Base-by-base conservation (phyloP, 2,797 vertebrate species). In the Enteromius treurensis region DNA sequence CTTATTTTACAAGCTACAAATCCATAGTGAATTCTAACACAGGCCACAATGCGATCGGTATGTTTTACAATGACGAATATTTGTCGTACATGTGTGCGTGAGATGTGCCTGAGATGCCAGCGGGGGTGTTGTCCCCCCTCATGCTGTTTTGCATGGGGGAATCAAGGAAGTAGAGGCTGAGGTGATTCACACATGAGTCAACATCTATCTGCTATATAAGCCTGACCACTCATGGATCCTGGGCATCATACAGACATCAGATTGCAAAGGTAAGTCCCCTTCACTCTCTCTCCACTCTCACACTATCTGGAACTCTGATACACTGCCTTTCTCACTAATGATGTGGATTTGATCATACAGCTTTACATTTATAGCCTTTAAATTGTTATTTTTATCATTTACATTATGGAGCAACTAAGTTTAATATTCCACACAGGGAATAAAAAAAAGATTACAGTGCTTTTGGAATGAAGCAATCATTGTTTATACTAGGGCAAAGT, bases 181-280 rank as follows among this genome's bases (percentile, higher is more conserved):
- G 89, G 92, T 95, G 94, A 95, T 92, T 95, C 94, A 95, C 89
- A 90, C 90, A 93, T 95, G 94, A 95, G 91, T 95, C 94, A 95
- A 94, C 93, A 91, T 78, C 87, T 84, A 88, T 89, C 85, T 81
- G 88, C 90, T 95, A 95, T 95, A 96, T 83, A 94, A 93, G 82
- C 78, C 84, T 51, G 73, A 82, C 70, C 69, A 88, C 90, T 89
- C 89, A 95, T 94, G 92, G 91, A 92, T 89, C 77, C 87, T 9
- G 80, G 87, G 82, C 86, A 88, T 88, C 87, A 88, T 87, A 92
- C 53, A 91, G 86, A 79, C 89, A 71, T 86, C 85, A 83, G 85
- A 90, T 92, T 87, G 82, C 70, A 34, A 83, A 92, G 95, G 94
- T 95, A 96, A 93, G 95, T 79, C 55, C 80, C 69, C 34, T 26